Conservation (phyloP, 2,113 vertebrate species). For the Ardeotis arabs region DNA sequence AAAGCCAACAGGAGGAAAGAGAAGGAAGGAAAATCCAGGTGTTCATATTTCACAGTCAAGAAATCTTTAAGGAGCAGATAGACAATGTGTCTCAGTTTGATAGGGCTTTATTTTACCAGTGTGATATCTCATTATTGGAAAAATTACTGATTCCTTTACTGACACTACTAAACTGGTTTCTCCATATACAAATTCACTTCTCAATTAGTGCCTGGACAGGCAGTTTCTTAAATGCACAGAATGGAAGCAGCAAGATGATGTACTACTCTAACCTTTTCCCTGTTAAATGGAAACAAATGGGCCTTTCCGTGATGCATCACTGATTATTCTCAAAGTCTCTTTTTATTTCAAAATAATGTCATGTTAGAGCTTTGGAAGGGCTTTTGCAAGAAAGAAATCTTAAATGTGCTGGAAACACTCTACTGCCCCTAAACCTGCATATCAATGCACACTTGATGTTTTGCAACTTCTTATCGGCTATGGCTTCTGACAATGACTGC, state of each 20-base stretch:
- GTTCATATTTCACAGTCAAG: background rate
- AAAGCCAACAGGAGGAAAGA: background rate
- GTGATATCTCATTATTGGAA: background rate
- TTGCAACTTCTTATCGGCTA: background rate
- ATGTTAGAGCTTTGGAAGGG: background rate
- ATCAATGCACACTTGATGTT: background rate
- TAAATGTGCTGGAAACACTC: background rate
- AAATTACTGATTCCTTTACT: background rate
- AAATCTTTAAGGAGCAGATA: background rate
- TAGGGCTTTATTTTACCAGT: background rate
- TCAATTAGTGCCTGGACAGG: conserved; percentile 28
- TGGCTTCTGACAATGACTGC: background rate
- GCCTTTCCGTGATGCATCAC: conserved; percentile 46
- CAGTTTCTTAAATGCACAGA: background rate
- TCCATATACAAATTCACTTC: conserved; percentile 15
- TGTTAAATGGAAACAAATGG: conserved; percentile 53
- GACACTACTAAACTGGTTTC: background rate
- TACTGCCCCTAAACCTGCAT: background rate
- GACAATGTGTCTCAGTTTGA: background rate
- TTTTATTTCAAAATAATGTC: conserved; percentile 52
- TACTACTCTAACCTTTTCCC: conserved; percentile 65
- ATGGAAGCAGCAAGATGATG: conserved; percentile 38
- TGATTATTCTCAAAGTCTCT: conserved; percentile 30
- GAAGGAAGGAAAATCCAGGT: background rate
- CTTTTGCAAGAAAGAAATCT: background rate